These are phyloP conservation scores for Apteryx owenii DNA, from an alignment of 2,113 vertebrate species.

Conservation along the genomic window DNA sequence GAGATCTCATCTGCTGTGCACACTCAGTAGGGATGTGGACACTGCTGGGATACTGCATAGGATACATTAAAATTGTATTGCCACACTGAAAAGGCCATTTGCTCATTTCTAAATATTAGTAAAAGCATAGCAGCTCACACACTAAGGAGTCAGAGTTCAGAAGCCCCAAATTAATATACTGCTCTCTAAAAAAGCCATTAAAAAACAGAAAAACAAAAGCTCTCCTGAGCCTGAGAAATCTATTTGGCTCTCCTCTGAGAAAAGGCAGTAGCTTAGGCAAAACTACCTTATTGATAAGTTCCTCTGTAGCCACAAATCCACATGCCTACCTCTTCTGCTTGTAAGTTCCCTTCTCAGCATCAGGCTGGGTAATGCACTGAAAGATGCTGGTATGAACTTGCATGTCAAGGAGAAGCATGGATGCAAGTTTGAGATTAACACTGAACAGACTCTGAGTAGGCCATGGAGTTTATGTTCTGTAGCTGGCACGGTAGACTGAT, in stretches of 20 bases:
- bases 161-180: background rate
- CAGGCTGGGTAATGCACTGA: background rate
- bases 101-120: background rate
- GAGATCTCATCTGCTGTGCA: background rate
- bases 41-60: background rate
- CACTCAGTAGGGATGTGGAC: background rate
- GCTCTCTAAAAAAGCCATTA: background rate
- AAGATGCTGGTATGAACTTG: background rate
- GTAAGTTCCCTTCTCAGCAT: background rate
- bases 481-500: background rate
- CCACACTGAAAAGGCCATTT: background rate
- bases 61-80: background rate
- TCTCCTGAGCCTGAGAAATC: background rate
- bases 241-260: background rate
- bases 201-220: background rate
- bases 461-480: background rate
- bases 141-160: background rate
- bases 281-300: background rate
- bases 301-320: background rate
- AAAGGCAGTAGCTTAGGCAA: background rate
- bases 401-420: background rate
- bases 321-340: background rate
- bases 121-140: background rate
- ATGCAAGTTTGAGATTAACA: background rate
- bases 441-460: accelerated